Evolutionary conservation across 2,888 invertebrate genomes (phyloP).

Genomic region (Macropis europaea): DNA sequence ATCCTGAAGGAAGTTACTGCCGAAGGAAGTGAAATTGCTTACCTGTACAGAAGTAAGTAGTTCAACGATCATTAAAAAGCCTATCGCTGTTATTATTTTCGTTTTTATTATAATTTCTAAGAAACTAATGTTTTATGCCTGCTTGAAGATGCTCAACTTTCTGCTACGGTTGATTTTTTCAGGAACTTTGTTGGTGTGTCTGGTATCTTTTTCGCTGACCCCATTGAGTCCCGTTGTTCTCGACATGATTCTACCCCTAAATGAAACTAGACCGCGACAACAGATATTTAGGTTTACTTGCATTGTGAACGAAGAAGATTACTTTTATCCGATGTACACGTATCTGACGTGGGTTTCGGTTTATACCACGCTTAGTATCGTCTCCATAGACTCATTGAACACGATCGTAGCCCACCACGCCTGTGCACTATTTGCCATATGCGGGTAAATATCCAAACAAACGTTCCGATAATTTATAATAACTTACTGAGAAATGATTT

Average conservation of each 20-base stretch:
- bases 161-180: neutral
- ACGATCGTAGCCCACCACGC: constrained; percentile 25
- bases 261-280: constrained; percentile 25
- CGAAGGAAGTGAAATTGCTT: neutral
- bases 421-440: constrained; percentile 28
- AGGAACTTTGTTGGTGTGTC: neutral
- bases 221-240: neutral
- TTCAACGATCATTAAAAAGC: neutral
- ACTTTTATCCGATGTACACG: constrained; percentile 9
- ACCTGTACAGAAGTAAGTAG: neutral
- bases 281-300: constrained; percentile 8
- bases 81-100: neutral
- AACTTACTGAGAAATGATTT: no score
- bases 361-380: neutral
- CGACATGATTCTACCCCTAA: constrained; percentile 14
- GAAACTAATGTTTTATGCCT: no score
- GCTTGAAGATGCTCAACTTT: neutral
- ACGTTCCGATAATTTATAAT: neutral
- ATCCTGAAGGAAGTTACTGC: neutral
- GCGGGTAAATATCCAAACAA: constrained; percentile 13
- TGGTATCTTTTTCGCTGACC: neutral
- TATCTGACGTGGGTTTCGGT: neutral
- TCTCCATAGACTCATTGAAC: constrained; percentile 21
- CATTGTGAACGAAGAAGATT: constrained; percentile 6
- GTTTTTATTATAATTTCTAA: no score